Evolutionary conservation across 2,113 vertebrate genomes (phyloP).

Genomic region (Balaenoptera acutorostrata): DNA sequence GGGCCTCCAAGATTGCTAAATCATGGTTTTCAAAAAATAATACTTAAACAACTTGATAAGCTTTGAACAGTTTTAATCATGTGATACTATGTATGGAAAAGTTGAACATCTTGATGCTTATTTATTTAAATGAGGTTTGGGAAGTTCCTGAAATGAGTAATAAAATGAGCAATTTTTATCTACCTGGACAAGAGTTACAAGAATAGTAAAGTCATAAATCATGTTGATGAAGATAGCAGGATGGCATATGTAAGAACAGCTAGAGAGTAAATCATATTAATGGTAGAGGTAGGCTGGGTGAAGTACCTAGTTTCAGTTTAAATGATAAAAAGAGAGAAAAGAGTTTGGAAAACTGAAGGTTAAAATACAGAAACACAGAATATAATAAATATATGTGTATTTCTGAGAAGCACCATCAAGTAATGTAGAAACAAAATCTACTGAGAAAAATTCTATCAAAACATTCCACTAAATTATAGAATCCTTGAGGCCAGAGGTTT

Average conservation of each 20-base stretch:
- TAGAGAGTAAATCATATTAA: neutral
- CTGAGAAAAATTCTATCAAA: neutral
- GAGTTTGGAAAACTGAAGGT: neutral
- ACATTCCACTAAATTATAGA: neutral
- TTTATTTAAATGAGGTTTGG: neutral
- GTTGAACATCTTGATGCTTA: neutral
- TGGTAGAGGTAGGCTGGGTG: neutral
- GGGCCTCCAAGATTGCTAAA: neutral
- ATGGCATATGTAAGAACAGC: neutral
- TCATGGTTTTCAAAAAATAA: neutral
- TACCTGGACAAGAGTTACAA: neutral
- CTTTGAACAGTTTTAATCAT: neutral
- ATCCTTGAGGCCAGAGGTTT: neutral
- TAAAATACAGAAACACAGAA: neutral
- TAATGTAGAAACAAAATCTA: neutral
- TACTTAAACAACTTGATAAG: neutral
- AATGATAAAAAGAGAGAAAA: neutral
- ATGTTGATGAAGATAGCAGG: neutral
- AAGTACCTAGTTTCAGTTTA: neutral
- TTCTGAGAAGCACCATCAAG: neutral
- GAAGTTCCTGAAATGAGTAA: neutral
- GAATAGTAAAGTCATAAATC: neutral
- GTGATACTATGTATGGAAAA: neutral
- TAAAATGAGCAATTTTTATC: neutral
- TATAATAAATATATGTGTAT: neutral